These are phyloP conservation scores for Pseudorhombus dupliciocellatus DNA, from an alignment of 2,113 vertebrate species.

Conservation along the genomic window DNA sequence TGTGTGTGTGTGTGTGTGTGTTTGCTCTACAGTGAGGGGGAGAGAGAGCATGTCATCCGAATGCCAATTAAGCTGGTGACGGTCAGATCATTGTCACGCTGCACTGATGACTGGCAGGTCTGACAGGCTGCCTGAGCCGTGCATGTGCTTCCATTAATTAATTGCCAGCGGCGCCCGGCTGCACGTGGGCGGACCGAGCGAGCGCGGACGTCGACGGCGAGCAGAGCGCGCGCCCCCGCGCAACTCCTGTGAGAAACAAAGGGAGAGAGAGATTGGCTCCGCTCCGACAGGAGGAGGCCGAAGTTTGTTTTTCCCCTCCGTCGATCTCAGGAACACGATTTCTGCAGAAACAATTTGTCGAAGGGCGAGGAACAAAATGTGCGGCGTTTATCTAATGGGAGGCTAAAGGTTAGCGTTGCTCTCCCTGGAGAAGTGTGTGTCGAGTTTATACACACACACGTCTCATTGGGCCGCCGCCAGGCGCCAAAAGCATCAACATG, in stretches of 20 bases:
- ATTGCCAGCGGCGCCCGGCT: constrained; percentile 24
- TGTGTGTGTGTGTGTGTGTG: constrained; percentile 15
- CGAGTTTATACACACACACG: constrained; percentile 1
- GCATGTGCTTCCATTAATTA: constrained; percentile 52
- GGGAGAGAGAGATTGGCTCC: background rate
- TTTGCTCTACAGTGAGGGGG: constrained; percentile 44
- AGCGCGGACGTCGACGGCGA: constrained; percentile 27
- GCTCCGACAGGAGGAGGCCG: constrained; percentile 7
- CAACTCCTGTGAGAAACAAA: constrained; percentile 16
- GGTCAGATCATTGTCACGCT: constrained; percentile 61
- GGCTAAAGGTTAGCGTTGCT: constrained; percentile 28
- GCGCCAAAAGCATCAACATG: constrained; percentile 63
- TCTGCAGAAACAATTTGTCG: constrained; percentile 26
- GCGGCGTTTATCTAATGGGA: constrained; percentile 11
- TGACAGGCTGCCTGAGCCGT: constrained; percentile 42
- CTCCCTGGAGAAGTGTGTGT: background rate
- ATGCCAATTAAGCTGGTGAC: constrained; percentile 56
- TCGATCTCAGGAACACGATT: constrained; percentile 24
- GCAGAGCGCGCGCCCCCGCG: background rate
- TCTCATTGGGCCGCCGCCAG: constrained; percentile 20
- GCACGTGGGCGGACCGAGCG: constrained; percentile 34
- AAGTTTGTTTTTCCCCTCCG: background rate
- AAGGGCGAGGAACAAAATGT: background rate
- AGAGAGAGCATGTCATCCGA: constrained; percentile 32
- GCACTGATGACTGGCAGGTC: constrained; percentile 58